These are phyloP conservation scores for Lochmaea capreae DNA, from an alignment of 2,888 invertebrate species.

Conservation along the genomic window DNA sequence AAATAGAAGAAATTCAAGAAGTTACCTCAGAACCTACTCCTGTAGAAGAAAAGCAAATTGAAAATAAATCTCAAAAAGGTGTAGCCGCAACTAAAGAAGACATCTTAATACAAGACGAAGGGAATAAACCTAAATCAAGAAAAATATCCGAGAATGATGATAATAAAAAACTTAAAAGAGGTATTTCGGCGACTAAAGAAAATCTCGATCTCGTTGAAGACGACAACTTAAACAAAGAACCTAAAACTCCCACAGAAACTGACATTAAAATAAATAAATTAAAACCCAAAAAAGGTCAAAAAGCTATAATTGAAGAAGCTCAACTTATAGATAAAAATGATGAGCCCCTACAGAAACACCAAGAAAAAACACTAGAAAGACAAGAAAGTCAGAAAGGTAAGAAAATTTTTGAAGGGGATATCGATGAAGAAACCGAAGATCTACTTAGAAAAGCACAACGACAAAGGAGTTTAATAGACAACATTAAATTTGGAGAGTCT, in stretches of 20 bases:
- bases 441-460: constrained; percentile 74
- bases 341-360: constrained; percentile 39
- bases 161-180: constrained; percentile 58
- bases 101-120: constrained; percentile 36
- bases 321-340: constrained; percentile 46
- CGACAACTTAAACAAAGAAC: constrained; percentile 26
- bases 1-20: constrained; percentile 59
- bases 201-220: constrained; percentile 44
- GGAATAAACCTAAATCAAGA: constrained; percentile 43
- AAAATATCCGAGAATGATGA: constrained; percentile 48
- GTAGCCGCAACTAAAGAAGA: constrained; percentile 42
- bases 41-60: constrained; percentile 31
- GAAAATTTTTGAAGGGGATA: constrained; percentile 67
- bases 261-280: constrained; percentile 53
- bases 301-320: constrained; percentile 53
- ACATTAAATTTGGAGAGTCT: constrained; percentile 67
- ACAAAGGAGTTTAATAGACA: constrained; percentile 78
- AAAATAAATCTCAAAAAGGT: constrained; percentile 25
- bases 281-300: constrained; percentile 59
- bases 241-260: constrained; percentile 29
- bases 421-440: constrained; percentile 73
- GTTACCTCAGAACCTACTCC: constrained; percentile 41
- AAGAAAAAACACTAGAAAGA: constrained; percentile 47
- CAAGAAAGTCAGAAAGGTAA: constrained; percentile 55
- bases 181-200: constrained; percentile 50